A percentile compares a stretch with the other conserved stretches of the same genome.
These are phyloP conservation scores for Micromesistius poutassou DNA, from an alignment of 2,797 vertebrate species.

Conservation along the genomic window DNA sequence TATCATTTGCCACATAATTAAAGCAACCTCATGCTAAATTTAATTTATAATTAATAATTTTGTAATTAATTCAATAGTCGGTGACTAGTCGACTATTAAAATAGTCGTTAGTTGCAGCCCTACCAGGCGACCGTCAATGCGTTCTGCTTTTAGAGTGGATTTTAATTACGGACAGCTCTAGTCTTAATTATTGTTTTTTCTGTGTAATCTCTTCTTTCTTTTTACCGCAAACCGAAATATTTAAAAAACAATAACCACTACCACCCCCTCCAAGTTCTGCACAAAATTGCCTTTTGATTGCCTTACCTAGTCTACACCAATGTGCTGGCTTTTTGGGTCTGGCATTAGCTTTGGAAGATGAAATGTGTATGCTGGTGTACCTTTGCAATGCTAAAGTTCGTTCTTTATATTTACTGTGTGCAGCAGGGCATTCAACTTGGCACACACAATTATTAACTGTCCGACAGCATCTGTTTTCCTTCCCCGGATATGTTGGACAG, in stretches of 20 bases:
- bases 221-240: not conserved
- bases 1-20: too few relatives aligned
- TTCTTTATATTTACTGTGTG: not conserved
- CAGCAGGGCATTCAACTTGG: not conserved
- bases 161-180: slow-evolving; percentile 13
- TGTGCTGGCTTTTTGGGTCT: not conserved
- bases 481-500: slow-evolving; percentile 26
- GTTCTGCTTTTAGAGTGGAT: not conserved
- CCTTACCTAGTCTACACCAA: slow-evolving; percentile 21
- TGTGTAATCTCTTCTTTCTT: not conserved
- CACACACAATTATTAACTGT: slow-evolving; percentile 2
- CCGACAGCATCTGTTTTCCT: slow-evolving; percentile 20
- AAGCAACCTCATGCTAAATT: too few relatives aligned
- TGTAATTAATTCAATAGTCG: too few relatives aligned
- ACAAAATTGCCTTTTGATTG: slow-evolving; percentile 8
- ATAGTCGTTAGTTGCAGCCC: too few relatives aligned
- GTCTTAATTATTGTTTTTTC: slow-evolving; percentile 5
- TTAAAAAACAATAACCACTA: not conserved
- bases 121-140: not conserved
- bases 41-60: too few relatives aligned
- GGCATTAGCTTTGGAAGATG: not conserved
- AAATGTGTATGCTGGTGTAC: not conserved
- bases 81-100: too few relatives aligned
- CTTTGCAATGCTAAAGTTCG: not conserved
- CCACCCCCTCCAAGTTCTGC: slow-evolving; percentile 7